Evolutionary conservation across 2,888 invertebrate species (phyloP).

Genomic region (Polietes domitor): DNA sequence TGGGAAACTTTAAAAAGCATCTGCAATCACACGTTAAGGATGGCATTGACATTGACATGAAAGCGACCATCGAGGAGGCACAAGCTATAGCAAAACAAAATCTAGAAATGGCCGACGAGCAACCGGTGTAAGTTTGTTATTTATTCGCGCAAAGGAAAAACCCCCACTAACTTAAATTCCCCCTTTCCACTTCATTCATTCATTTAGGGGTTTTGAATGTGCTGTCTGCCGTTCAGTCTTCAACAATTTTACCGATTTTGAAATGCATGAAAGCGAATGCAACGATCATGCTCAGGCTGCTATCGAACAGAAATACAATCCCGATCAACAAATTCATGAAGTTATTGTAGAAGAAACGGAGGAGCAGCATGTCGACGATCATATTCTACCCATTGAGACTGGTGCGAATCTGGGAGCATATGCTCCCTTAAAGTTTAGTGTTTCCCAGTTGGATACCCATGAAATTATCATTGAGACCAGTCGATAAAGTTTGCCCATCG

Average conservation of each 20-base stretch:
- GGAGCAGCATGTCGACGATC: slow-evolving; percentile 51
- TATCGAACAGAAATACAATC: slow-evolving; percentile 61
- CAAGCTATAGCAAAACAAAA: slow-evolving; percentile 75
- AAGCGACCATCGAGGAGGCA: slow-evolving; percentile 73
- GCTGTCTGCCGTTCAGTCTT: slow-evolving; percentile 78
- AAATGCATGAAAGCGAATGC: slow-evolving; percentile 78
- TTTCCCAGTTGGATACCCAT: slow-evolving; percentile 77
- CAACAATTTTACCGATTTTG: slow-evolving; percentile 78
- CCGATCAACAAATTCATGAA: slow-evolving; percentile 60
- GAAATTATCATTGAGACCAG: slow-evolving; percentile 79
- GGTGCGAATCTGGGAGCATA: slow-evolving; percentile 73
- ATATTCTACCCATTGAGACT: slow-evolving; percentile 47
- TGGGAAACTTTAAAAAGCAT: slow-evolving; percentile 79
- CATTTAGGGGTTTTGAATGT: slow-evolving; percentile 76
- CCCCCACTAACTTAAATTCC: background rate
- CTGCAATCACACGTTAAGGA: slow-evolving; percentile 77
- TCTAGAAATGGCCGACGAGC: slow-evolving; percentile 71
- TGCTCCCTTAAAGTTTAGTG: slow-evolving; percentile 77
- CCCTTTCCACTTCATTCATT: background rate
- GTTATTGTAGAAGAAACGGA: slow-evolving; percentile 58
- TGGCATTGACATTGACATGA: slow-evolving; percentile 74
- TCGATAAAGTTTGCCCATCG: slow-evolving; percentile 70
- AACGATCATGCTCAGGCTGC: slow-evolving; percentile 68
- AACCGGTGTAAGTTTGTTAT: slow-evolving; percentile 72
- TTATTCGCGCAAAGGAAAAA: background rate